phyloP scores from a whole-genome alignment of 2,113 vertebrate species.

The Bungarus multicinctus region DNA sequence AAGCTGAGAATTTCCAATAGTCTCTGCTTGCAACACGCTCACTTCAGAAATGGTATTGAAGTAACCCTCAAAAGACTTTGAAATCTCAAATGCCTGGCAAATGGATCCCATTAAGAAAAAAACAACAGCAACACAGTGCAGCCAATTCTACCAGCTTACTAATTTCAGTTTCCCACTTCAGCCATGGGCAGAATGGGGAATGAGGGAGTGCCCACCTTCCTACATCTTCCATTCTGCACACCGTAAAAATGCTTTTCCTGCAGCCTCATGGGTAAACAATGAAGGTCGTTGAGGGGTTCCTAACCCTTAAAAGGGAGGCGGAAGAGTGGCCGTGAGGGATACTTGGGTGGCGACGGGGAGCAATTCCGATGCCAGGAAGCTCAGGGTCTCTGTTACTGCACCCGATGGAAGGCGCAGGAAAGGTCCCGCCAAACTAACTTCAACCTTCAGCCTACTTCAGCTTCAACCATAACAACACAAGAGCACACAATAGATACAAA shows the following conservation, averaged over 20 bases:
- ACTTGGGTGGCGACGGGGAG: neutral
- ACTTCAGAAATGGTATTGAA: neutral
- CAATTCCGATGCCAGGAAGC: neutral
- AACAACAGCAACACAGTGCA: neutral
- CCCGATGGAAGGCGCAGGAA: neutral
- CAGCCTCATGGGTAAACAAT: neutral
- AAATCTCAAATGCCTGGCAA: neutral
- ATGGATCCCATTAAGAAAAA: neutral
- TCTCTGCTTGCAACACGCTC: neutral
- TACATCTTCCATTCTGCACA: neutral
- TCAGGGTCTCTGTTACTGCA: neutral
- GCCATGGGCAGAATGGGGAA: neutral
- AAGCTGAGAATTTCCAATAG: neutral
- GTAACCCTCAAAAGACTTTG: neutral
- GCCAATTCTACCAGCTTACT: neutral
- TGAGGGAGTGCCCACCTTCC: neutral
- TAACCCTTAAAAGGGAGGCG: neutral
- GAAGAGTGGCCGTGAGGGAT: neutral
- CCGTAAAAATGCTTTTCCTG: neutral
- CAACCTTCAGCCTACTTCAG: too few species aligned
- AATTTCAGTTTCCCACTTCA: neutral
- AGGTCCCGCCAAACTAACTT: neutral
- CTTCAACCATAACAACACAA: too few species aligned
- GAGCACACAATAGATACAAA: too few species aligned
- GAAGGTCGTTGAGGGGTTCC: neutral